These are phyloP conservation scores for Psammodynastes pulverulentus DNA, from an alignment of 2,113 vertebrate species.

Conservation along the genomic window DNA sequence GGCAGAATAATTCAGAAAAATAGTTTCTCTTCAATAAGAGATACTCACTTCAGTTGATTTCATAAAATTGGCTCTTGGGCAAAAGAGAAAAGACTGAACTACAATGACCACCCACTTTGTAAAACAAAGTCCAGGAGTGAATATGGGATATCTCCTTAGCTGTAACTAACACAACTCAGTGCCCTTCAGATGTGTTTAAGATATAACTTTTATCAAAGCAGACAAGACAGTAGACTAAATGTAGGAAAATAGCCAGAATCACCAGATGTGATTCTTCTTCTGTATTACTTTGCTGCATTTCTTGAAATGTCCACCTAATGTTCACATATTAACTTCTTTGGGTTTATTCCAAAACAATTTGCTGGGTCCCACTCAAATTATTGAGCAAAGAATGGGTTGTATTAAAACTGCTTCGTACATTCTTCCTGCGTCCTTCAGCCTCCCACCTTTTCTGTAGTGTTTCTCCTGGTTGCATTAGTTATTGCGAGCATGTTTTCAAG, in stretches of 20 bases:
- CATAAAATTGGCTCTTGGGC: background rate
- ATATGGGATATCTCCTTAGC: background rate
- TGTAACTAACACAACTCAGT: background rate
- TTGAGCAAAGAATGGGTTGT: background rate
- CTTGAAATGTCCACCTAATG: background rate
- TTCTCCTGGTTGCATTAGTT: background rate
- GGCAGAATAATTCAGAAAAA: background rate
- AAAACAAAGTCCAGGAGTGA: background rate
- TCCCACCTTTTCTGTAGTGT: background rate
- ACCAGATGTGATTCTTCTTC: background rate
- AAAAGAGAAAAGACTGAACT: background rate
- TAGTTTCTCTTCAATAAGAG: background rate
- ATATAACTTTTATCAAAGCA: background rate
- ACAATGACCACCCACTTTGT: background rate
- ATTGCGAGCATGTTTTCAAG: background rate
- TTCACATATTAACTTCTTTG: background rate
- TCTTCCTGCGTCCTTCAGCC: background rate
- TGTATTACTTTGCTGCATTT: background rate
- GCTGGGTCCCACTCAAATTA: background rate
- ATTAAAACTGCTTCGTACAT: background rate
- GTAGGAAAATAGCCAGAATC: background rate
- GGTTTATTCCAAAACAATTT: background rate
- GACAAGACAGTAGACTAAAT: background rate
- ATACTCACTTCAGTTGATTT: background rate
- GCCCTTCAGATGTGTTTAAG: background rate